Evolutionary conservation across 2,888 invertebrate genomes (phyloP).

Genomic region (Smittia aterrima): DNA sequence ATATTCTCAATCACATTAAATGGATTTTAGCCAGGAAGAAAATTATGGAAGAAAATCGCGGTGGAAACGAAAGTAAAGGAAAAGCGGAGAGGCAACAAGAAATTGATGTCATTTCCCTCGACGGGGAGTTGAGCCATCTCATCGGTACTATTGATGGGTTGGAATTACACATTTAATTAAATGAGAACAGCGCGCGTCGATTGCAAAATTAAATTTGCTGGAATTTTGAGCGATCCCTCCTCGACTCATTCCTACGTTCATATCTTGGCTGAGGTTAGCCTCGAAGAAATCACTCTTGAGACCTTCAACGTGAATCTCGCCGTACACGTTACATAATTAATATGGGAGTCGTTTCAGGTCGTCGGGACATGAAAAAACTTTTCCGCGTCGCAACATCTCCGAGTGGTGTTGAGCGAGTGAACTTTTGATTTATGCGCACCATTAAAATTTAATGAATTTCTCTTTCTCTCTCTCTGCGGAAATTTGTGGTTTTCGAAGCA

Average conservation of each 20-base stretch:
- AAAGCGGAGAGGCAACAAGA: not conserved
- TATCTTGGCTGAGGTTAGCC: not conserved
- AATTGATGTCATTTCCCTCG: conserved; percentile 1
- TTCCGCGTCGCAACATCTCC: not conserved
- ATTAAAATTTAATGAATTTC: conserved; percentile 25
- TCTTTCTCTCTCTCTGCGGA: not conserved
- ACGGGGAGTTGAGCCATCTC: not conserved
- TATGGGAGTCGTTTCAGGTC: not conserved
- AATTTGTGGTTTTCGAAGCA: conserved; percentile 8
- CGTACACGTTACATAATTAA: not conserved
- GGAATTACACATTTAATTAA: conserved; percentile 4
- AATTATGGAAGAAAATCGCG: no score
- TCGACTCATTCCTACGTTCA: no score
- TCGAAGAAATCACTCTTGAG: not conserved
- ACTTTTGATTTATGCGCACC: conserved; percentile 6
- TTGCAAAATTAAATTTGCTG: not conserved
- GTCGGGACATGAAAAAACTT: not conserved
- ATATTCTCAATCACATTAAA: conserved; percentile 4
- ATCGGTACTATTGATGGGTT: conserved; percentile 3
- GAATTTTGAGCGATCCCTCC: not conserved
- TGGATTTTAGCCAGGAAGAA: conserved; percentile 5
- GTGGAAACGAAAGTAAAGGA: no score
- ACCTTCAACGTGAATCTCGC: not conserved
- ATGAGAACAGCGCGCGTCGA: not conserved
- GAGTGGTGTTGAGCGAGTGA: not conserved